Conservation (phyloP, 1,140 invertebrate species). For the Eumeta japonica region DNA sequence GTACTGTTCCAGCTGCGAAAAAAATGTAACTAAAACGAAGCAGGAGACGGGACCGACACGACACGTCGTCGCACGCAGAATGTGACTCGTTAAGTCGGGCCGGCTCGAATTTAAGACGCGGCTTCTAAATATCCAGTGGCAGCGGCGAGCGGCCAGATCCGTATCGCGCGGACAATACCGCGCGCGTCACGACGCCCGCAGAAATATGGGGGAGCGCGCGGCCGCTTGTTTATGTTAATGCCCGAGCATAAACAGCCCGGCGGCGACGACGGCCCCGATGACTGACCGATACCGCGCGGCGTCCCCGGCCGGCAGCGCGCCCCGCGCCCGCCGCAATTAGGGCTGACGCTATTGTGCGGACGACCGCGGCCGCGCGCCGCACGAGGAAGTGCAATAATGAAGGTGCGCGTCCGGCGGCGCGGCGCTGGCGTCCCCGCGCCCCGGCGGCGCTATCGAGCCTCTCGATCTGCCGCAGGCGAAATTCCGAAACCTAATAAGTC, state of each 20-base stretch:
- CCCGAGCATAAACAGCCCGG: conserved; percentile 29
- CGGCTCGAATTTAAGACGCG: conserved; percentile 49
- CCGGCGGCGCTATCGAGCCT: conserved; percentile 25
- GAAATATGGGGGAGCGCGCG: conserved; percentile 45
- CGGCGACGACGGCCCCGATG: not conserved
- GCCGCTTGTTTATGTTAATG: conserved; percentile 54
- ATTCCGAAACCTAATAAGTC: conserved; percentile 53
- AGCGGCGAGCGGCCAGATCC: conserved; percentile 42
- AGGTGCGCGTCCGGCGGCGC: conserved; percentile 19
- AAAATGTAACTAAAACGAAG: too few relatives aligned
- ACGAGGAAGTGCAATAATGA: conserved; percentile 34
- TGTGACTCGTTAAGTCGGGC: conserved; percentile 48
- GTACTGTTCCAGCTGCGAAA: too few relatives aligned
- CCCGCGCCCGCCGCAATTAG: conserved; percentile 8
- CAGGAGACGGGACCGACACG: conserved; percentile 20
- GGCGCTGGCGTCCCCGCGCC: conserved; percentile 19
- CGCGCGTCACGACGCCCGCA: conserved; percentile 45
- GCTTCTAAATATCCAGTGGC: conserved; percentile 52
- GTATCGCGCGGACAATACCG: conserved; percentile 53
- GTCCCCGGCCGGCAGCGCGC: not conserved
- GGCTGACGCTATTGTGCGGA: conserved; percentile 14
- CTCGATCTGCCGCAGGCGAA: conserved; percentile 37
- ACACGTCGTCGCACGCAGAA: conserved; percentile 45
- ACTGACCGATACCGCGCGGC: not conserved
- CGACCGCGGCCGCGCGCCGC: conserved; percentile 6